A percentile compares a stretch with the other conserved stretches of the same genome.
Conservation (phyloP, 2,888 invertebrate species). For the Ephialtes manifestator region DNA sequence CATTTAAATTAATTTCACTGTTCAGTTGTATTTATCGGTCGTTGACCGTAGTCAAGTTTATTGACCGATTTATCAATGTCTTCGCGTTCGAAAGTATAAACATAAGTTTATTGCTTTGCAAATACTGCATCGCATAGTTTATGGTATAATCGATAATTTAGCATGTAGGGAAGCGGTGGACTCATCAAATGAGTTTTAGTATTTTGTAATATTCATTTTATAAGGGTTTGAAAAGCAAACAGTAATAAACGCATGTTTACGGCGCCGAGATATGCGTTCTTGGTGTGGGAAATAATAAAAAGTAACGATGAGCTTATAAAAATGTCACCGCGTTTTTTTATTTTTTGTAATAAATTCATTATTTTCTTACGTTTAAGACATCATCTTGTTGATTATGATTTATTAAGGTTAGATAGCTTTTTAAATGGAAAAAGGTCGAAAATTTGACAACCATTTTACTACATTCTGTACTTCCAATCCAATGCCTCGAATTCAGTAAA, state of each 20-base stretch:
- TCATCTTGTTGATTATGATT: too few relatives aligned
- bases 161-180: not conserved
- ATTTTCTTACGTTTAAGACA: not conserved
- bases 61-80: slow-evolving; percentile 13
- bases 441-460: not conserved
- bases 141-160: not conserved
- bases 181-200: not conserved
- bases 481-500: not conserved
- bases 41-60: slow-evolving; percentile 6
- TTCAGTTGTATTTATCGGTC: not conserved
- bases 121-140: not conserved
- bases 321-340: not conserved
- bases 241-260: not conserved
- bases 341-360: not conserved
- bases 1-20: slow-evolving; percentile 12
- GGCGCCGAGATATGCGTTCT: not conserved
- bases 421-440: not conserved
- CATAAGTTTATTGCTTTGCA: not conserved
- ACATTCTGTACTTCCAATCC: not conserved
- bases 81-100: not conserved
- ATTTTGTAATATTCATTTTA: not conserved
- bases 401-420: not conserved
- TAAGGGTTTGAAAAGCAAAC: not conserved
- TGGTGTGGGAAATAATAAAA: not conserved
- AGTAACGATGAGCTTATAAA: not conserved